Evolutionary conservation across 2,888 invertebrate genomes (phyloP), one percentile per base, ranked within the genome.

Genomic region (Zhuqinia jingwanae): DNA sequence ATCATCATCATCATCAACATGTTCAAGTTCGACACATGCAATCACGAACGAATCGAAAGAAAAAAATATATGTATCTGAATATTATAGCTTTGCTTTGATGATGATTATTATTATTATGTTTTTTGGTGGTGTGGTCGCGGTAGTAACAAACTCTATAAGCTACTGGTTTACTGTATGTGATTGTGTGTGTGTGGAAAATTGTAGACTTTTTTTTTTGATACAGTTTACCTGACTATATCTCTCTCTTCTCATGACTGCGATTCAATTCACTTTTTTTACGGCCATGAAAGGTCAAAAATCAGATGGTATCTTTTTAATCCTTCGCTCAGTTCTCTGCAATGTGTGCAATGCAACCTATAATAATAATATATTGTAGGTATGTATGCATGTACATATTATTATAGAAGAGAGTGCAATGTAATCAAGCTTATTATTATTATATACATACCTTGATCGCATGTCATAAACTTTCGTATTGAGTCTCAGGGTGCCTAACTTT

Each of bases 261-360:
- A 27, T 77, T 77, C 77, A 60, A 77, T 78, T 68, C 60, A 65
- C 68, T 80, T 68, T 6, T 78, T 80, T 80, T 68, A 68, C 53
- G 79, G 42, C 79, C 79, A 50, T 80, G 68, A 80, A 80, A 80
- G 79, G 79, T 80, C 79, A 80, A 80, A n/a, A 80, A 65, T 80
- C 79, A 50, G 63, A 78, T 73, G 47, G 53, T 63, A 78, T 78
- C 63, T 78, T 65, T 73, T 63, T 77, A 77, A 77, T 77, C 78
- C 78, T 27, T 73, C 25, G 25, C 50, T 73, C 73, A 47, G 11
- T 45, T 47, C 10, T 70, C n/a, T n/a, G n/a, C n/a, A n/a, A n/a
- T n/a, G n/a, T n/a, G n/a, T n/a, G n/a, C n/a, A n/a, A n/a, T n/a
- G n/a, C n/a, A n/a, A n/a, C n/a, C n/a, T n/a, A n/a, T n/a, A n/a